Conservation (phyloP, 2,113 vertebrate species). For the Phainopepla nitens region DNA sequence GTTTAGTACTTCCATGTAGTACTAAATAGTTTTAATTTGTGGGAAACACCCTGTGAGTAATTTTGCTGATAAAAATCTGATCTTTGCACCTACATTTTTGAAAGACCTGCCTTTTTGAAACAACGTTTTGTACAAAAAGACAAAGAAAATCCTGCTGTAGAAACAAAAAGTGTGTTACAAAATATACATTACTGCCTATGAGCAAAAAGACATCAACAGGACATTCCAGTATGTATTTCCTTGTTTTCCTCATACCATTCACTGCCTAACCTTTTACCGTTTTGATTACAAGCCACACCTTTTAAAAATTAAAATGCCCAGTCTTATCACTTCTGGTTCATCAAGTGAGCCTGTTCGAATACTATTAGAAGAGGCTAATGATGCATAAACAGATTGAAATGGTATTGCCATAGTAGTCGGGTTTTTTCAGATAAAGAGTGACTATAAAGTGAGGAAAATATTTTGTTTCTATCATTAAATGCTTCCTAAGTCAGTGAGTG, state of each 20-base stretch:
- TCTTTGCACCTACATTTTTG: background rate
- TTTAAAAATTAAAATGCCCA: background rate
- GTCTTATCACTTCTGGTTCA: background rate
- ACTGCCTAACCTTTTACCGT: background rate
- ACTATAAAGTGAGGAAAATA: background rate
- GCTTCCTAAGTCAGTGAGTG: background rate
- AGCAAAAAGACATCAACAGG: background rate
- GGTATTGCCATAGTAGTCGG: background rate
- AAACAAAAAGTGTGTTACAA: background rate
- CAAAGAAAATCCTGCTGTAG: background rate
- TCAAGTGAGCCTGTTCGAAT: background rate
- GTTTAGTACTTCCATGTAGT: background rate
- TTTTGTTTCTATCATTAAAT: background rate
- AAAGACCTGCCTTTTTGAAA: background rate
- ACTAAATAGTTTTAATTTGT: background rate
- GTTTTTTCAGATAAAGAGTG: background rate
- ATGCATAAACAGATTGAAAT: background rate
- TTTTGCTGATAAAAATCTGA: background rate
- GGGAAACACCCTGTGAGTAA: background rate
- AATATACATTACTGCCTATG: background rate
- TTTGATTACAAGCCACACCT: background rate
- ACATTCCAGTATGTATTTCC: background rate
- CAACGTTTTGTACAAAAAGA: background rate
- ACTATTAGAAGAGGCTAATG: background rate
- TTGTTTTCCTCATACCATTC: background rate